A percentile compares a stretch with the other conserved stretches of the same genome.
These are phyloP conservation scores for Drosophila melanica DNA, from an alignment of 1,140 invertebrate genomes.

Conservation along the genomic window DNA sequence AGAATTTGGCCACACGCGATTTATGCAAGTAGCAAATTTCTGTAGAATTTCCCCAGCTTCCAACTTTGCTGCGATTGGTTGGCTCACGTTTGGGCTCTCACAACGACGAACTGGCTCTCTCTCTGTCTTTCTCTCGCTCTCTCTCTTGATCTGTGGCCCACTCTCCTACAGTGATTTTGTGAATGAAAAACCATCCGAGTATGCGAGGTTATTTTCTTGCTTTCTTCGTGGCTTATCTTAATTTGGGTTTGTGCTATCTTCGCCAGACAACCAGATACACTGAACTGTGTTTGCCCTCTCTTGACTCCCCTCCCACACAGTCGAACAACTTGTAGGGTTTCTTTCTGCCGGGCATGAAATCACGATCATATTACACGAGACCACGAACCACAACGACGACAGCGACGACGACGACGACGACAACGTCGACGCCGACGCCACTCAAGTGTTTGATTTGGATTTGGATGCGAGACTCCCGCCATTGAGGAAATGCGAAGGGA, in stretches of 20 bases:
- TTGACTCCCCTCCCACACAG: conserved; percentile 44
- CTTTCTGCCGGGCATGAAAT: conserved; percentile 57
- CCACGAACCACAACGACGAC: conserved; percentile 40
- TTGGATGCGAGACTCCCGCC: conserved; percentile 21
- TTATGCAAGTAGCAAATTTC: neutral
- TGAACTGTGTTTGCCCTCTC: conserved; percentile 31
- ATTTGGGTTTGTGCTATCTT: conserved; percentile 73
- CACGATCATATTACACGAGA: conserved; percentile 68
- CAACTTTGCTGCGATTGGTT: conserved; percentile 56
- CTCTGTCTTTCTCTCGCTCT: neutral
- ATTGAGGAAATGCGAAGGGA: conserved; percentile 71
- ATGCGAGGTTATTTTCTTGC: conserved; percentile 47
- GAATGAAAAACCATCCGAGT: conserved; percentile 64
- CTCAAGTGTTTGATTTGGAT: conserved; percentile 55
- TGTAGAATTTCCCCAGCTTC: conserved; percentile 50
- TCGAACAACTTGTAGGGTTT: conserved; percentile 65
- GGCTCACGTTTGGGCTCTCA: conserved; percentile 14
- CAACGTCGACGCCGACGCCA: conserved; percentile 39
- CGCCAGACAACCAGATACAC: conserved; percentile 28
- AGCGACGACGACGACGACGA: conserved; percentile 5
- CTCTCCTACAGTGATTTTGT: conserved; percentile 53
- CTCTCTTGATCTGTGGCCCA: neutral
- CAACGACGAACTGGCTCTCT: neutral
- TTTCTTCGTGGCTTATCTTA: conserved; percentile 67
- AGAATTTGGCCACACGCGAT: neutral